Evolutionary conservation across 2,797 vertebrate species (phyloP), one percentile per base, ranked within the genome.

Genomic region (Peromyscus aztecus): DNA sequence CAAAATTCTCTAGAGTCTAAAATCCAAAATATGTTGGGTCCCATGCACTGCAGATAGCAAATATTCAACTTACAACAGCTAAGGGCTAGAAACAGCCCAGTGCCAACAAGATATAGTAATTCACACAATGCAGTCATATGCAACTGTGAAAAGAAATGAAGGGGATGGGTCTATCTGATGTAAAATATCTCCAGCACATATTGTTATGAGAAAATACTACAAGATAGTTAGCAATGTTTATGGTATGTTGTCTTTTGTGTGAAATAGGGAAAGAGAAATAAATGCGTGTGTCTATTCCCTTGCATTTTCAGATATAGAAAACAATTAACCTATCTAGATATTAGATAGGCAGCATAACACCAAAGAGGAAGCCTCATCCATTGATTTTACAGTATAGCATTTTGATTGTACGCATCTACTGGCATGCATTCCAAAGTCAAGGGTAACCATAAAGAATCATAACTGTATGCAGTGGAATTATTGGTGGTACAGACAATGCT

Each of bases 81-180:
- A 86, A 93, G 71, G 40, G 6, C 27, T 89, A 17, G 49, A 55
- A 93, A 82, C 6, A 55, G 94, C 4, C 43, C 87, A 90, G 67
- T 59, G 31, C n/a, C 75, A 52, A 59, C 81, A 59, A 94, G 89
- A 40, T 27, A 6, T 61, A 34, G 9, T 34, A 21, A 87, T 37
- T 31, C 34, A 89, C 43, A 43, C 43, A 63, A 43, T 24, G 17
- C 29, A 77, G 43, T 31, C 76, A 69, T 1, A 29, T 17, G 27
- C 78, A 90, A 82, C 52, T 59, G 4, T 67, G 49, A 90, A 84
- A 94, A 84, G 52, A 82, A 92, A 87, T 43, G 40, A 81, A 83
- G 55, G 78, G 23, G 17, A 52, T 5, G 0, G 7, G 34, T 76
- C 94, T 37, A 40, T 24, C 4, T 65, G 46, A 81, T 10, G 12